Conservation (phyloP, 2,797 vertebrate species). For the Euthynnus affinis region DNA sequence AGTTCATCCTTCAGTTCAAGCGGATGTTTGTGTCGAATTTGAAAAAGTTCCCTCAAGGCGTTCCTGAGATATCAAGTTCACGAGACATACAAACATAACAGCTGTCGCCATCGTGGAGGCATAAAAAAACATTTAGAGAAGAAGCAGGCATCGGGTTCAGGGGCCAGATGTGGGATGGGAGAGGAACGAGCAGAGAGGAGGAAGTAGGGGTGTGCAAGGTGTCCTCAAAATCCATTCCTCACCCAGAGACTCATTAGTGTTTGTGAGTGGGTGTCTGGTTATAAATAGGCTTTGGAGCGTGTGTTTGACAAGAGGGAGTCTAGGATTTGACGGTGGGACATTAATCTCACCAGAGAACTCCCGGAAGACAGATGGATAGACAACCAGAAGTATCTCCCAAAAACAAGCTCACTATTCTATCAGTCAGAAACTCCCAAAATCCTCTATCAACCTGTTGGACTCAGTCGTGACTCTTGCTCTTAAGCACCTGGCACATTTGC, state of each 20-base stretch:
- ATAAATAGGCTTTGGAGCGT: conserved; percentile 70
- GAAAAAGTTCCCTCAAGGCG: too few species aligned
- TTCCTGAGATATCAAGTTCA: too few species aligned
- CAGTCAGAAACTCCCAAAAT: conserved; percentile 6
- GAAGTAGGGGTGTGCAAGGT: conserved; percentile 52
- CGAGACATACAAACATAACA: too few species aligned
- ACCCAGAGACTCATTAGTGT: conserved; percentile 76
- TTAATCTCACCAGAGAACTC: conserved; percentile 67
- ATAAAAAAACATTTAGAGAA: conserved; percentile 15
- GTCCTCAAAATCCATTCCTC: conserved; percentile 73
- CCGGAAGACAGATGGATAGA: conserved; percentile 54
- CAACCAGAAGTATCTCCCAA: conserved; percentile 56
- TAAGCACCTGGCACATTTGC: background rate
- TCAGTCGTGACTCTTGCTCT: background rate
- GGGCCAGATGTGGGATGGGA: conserved; percentile 38
- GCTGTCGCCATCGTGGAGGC: too few species aligned
- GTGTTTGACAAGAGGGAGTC: conserved; percentile 76
- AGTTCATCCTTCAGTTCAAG: too few species aligned
- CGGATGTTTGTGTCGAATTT: too few species aligned
- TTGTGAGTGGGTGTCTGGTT: conserved; percentile 65
- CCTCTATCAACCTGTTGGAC: background rate
- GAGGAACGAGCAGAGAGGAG: conserved; percentile 33
- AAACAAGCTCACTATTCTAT: conserved; percentile 52
- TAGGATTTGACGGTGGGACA: conserved; percentile 68
- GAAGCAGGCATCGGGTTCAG: conserved; percentile 17